These are phyloP conservation scores for Camponotus fellah DNA, from an alignment of 2,888 invertebrate genomes.

Conservation along the genomic window DNA sequence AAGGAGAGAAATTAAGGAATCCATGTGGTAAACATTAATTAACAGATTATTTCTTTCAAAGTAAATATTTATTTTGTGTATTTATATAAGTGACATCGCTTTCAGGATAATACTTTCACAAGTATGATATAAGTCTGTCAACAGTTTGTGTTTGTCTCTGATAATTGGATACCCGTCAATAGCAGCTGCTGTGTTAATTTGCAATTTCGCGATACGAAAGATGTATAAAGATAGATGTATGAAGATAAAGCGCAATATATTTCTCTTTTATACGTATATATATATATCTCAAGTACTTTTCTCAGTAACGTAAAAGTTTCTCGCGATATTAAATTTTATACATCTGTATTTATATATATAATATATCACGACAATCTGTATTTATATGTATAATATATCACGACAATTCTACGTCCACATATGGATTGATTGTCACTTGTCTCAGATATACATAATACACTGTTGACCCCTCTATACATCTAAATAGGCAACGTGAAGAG, in stretches of 20 bases:
- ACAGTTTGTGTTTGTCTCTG: background rate
- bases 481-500: conserved; percentile 49
- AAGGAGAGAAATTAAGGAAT: background rate
- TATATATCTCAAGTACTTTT: background rate
- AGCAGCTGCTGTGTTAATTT: background rate
- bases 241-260: conserved; percentile 20
- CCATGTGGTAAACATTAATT: background rate
- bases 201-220: conserved; percentile 2
- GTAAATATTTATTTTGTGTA: conserved; percentile 43
- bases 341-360: conserved; percentile 43
- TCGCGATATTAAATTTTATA: conserved; percentile 44
- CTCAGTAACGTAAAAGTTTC: conserved; percentile 38
- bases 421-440: conserved; percentile 64
- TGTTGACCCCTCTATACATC: conserved; percentile 63
- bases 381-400: conserved; percentile 22
- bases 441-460: conserved; percentile 46
- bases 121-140: conserved; percentile 17
- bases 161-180: conserved; percentile 21
- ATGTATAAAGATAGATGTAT: conserved; percentile 16
- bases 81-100: conserved; percentile 35
- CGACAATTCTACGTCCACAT: conserved; percentile 45
- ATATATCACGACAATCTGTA: background rate
- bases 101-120: conserved; percentile 49
- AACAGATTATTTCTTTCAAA: conserved; percentile 22
- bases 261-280: conserved; percentile 19